Evolutionary conservation across 2,888 invertebrate species (phyloP).

Genomic region (Chloroclysta siterata): DNA sequence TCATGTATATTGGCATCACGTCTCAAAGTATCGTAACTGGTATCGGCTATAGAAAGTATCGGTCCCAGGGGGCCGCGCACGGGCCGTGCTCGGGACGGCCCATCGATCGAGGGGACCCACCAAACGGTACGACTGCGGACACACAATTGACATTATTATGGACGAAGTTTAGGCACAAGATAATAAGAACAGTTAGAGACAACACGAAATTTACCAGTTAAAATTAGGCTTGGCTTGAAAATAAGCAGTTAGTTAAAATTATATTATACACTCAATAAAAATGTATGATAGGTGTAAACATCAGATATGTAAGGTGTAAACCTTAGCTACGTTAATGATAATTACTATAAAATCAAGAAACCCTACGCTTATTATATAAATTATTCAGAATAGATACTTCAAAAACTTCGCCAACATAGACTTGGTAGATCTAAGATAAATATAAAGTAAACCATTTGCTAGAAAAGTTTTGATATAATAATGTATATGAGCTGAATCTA

Average conservation of each 20-base stretch:
- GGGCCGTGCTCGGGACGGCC: conserved; percentile 32
- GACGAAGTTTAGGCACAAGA: conserved; percentile 1
- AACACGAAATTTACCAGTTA: not conserved
- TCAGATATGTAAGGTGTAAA: no score
- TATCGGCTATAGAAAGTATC: conserved; percentile 31
- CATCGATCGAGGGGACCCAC: conserved; percentile 40
- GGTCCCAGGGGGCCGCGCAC: conserved; percentile 29
- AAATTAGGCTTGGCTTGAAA: no score
- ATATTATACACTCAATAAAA: no score
- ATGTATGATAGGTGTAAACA: no score
- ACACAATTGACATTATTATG: not conserved
- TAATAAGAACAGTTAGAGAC: not conserved
- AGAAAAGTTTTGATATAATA: not conserved
- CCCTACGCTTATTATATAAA: no score
- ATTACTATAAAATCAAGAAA: no score
- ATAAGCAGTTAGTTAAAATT: no score
- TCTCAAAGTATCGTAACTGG: conserved; percentile 35
- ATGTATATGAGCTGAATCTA: not conserved
- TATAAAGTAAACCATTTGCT: no score
- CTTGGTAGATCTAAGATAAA: not conserved
- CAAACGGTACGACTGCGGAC: conserved; percentile 11
- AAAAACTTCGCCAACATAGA: no score
- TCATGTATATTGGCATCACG: conserved; percentile 27
- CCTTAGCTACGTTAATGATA: no score
- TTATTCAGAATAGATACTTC: no score